Percentiles rank a stretch among this genome's conserved stretches.
Evolutionary conservation across 2,797 vertebrate genomes (phyloP).

Genomic region (Caiman crocodilus): DNA sequence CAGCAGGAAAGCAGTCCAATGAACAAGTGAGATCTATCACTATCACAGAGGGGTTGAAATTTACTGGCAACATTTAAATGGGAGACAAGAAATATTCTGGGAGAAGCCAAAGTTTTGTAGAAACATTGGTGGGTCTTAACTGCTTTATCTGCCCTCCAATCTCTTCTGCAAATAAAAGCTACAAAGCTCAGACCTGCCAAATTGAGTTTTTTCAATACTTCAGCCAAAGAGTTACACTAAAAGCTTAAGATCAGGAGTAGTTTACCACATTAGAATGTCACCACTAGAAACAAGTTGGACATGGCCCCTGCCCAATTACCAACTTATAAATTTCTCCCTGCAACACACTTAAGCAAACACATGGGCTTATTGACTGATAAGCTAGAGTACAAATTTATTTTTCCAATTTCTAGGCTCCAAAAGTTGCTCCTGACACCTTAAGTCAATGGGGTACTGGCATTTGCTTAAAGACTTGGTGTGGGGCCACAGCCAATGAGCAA

Average conservation of each 20-base stretch:
- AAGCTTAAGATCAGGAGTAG: background rate
- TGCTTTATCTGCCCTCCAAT: background rate
- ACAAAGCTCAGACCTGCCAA: background rate
- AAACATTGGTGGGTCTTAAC: background rate
- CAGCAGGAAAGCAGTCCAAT: slow-evolving; percentile 22
- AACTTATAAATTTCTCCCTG: background rate
- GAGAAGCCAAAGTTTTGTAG: background rate
- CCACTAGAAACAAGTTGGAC: background rate
- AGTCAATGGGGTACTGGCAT: background rate
- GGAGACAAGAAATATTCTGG: background rate
- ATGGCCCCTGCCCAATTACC: background rate
- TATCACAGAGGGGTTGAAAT: background rate
- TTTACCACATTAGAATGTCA: background rate
- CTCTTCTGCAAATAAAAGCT: background rate
- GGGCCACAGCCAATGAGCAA: background rate
- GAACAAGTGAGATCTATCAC: background rate
- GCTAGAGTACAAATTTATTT: background rate
- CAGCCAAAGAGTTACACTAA: background rate
- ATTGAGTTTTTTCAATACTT: background rate
- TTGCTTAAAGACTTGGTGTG: background rate
- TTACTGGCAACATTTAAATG: background rate
- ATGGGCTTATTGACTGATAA: background rate
- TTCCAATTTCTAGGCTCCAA: background rate
- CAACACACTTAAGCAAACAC: background rate
- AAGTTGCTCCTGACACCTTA: background rate